Evolutionary conservation across 64 coral and sea anemone species (phyloP).

Genomic region (Stichodactyla mertensii): DNA sequence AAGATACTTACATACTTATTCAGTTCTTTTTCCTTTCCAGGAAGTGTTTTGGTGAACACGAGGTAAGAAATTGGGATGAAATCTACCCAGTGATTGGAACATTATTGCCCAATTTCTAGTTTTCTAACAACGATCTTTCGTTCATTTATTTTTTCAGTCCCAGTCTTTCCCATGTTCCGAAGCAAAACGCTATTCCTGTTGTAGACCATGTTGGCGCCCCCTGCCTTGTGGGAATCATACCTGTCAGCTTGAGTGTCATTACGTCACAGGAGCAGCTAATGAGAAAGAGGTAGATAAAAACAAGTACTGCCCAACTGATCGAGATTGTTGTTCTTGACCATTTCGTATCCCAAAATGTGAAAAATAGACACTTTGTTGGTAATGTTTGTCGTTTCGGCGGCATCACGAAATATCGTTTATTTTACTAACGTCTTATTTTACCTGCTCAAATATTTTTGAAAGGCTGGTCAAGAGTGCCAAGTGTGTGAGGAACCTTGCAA

Average conservation of each 20-base stretch:
- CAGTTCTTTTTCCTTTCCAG: constrained; percentile 25
- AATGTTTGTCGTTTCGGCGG: too few species aligned
- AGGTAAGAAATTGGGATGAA: constrained; percentile 28
- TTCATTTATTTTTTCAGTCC: constrained; percentile 20
- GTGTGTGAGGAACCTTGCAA: constrained; percentile 74
- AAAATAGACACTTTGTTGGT: too few species aligned
- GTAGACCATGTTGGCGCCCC: constrained; percentile 62
- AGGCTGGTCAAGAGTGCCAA: constrained; percentile 74
- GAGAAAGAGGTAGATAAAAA: constrained; percentile 42
- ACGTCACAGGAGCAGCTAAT: constrained; percentile 39
- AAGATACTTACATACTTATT: neutral
- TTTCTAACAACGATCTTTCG: neutral
- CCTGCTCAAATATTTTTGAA: neutral
- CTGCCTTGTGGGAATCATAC: constrained; percentile 80
- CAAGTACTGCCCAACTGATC: neutral
- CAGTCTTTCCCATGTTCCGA: constrained; percentile 52
- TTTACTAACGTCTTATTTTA: neutral
- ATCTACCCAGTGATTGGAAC: neutral
- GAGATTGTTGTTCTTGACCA: neutral
- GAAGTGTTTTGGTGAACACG: constrained; percentile 83
- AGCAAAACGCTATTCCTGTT: constrained; percentile 71
- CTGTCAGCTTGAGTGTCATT: constrained; percentile 82
- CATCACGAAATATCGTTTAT: too few species aligned
- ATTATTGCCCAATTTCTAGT: neutral
- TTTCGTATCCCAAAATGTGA: too few species aligned